Evolutionary conservation across 2,113 vertebrate species (phyloP), one percentile per base, ranked within the genome.

Genomic region (Callorhinus ursinus): DNA sequence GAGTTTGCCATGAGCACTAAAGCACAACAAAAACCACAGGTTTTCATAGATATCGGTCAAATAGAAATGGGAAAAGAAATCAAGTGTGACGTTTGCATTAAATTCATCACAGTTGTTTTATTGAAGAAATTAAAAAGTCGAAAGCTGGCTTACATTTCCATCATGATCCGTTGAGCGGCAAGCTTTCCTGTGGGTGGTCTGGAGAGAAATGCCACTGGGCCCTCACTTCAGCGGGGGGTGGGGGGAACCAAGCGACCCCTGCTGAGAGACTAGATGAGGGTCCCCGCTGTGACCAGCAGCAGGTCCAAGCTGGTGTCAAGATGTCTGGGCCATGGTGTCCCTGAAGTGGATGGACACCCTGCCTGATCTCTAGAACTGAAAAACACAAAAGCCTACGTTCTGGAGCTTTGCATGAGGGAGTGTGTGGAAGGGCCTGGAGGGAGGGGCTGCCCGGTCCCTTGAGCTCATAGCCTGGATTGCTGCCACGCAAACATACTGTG

Each of bases 401-500:
- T 5, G 49, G 33, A 77, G 15, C 28, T 61, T 65, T 33, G 55
- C 42, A 14, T 7, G 22, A 67, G 36, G 12, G 72, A n/a, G 14
- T 18, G 8, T 4, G 12, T 13, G 39, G 24, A 61, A 57, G 15
- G 26, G 42, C 46, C 42, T 39, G 5, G 69, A 49, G 71, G 51
- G 49, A 39, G 59, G 53, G 51, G 2, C 14, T 6, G 31, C 36
- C 15, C 6, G 2, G 13, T 14, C 53, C n/a, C 46, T 46, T 22
- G 86, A 82, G 24, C 26, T 59, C 7, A 3, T 31, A 51, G 7
- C 67, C 79, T 16, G 24, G 71, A 77, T 83, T 11, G 59, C 31
- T 22, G 9, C 61, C 15, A 4, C 0, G 21, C 31, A 0, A 16
- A 22, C 7, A 21, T 9, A 24, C 13, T 18, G 6, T 36, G 57